Evolutionary conservation across 2,797 vertebrate species (phyloP).

Genomic region (Ibycter americanus): DNA sequence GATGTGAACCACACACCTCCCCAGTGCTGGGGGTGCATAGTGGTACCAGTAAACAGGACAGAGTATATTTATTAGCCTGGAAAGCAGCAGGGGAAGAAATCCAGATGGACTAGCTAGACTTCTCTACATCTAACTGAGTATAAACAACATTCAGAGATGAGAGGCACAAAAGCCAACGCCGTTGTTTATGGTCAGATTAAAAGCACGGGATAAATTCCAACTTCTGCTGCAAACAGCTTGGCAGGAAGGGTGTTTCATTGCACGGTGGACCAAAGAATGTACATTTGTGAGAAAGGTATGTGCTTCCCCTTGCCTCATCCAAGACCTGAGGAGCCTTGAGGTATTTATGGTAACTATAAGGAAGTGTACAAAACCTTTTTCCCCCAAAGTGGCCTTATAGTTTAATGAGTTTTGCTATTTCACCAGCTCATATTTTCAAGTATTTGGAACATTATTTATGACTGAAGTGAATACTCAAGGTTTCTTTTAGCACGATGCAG

Average conservation of each 20-base stretch:
- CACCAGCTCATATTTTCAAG: background rate
- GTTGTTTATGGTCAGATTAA: slow-evolving; percentile 1
- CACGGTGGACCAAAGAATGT: background rate
- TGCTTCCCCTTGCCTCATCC: background rate
- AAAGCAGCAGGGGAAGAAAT: background rate
- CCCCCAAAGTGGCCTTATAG: background rate
- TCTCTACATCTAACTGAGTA: background rate
- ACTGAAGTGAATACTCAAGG: background rate
- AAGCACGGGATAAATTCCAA: slow-evolving; percentile 10
- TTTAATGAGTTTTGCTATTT: background rate
- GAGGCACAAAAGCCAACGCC: background rate
- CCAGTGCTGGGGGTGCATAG: background rate
- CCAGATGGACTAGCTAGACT: background rate
- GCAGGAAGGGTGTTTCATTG: background rate
- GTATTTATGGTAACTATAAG: background rate
- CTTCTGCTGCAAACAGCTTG: background rate
- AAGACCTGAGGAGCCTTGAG: background rate
- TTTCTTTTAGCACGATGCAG: background rate
- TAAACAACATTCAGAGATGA: slow-evolving; percentile 28
- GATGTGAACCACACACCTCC: background rate
- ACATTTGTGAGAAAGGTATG: background rate
- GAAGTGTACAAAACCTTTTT: background rate
- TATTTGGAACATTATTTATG: background rate
- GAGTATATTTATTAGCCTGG: background rate
- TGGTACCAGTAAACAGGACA: background rate